A percentile compares a stretch with the other conserved stretches of the same genome.
Conservation (phyloP, 1,140 invertebrate species). For the Stegodyphus dumicola region DNA sequence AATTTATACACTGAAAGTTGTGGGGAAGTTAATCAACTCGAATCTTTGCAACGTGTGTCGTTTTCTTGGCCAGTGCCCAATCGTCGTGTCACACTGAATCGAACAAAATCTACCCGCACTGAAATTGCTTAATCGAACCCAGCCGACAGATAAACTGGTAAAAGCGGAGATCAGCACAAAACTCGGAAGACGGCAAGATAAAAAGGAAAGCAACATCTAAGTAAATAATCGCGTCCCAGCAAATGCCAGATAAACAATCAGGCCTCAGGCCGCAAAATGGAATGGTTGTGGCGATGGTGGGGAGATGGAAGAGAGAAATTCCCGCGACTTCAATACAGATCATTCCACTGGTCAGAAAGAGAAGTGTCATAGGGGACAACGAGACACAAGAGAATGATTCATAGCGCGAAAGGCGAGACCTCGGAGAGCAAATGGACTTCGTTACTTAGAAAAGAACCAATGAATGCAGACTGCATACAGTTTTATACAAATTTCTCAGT, state of each 20-base stretch:
- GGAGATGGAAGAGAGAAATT: neutral
- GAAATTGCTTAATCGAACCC: neutral
- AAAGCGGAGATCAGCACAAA: neutral
- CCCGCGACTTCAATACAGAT: slow-evolving; percentile 25
- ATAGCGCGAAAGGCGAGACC: slow-evolving; percentile 24
- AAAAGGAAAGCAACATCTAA: slow-evolving; percentile 24
- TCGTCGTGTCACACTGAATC: neutral
- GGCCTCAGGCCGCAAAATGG: slow-evolving; percentile 28
- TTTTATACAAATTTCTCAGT: too few relatives aligned
- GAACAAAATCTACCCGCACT: neutral
- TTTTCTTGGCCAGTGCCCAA: neutral
- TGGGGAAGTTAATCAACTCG: neutral
- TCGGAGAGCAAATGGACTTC: slow-evolving; percentile 2
- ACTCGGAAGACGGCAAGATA: neutral
- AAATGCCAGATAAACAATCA: slow-evolving; percentile 52
- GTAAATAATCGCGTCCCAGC: slow-evolving; percentile 36
- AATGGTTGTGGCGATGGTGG: neutral
- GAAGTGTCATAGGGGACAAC: slow-evolving; percentile 36
- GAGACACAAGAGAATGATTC: slow-evolving; percentile 42
- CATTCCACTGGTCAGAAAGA: slow-evolving; percentile 46
- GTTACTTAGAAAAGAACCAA: slow-evolving; percentile 9
- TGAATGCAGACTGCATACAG: too few relatives aligned
- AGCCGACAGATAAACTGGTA: slow-evolving; percentile 1
- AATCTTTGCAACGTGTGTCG: neutral
- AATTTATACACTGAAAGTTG: too few relatives aligned